Conservation (phyloP, 2,888 invertebrate species). For the Oscheius sp. region DNA sequence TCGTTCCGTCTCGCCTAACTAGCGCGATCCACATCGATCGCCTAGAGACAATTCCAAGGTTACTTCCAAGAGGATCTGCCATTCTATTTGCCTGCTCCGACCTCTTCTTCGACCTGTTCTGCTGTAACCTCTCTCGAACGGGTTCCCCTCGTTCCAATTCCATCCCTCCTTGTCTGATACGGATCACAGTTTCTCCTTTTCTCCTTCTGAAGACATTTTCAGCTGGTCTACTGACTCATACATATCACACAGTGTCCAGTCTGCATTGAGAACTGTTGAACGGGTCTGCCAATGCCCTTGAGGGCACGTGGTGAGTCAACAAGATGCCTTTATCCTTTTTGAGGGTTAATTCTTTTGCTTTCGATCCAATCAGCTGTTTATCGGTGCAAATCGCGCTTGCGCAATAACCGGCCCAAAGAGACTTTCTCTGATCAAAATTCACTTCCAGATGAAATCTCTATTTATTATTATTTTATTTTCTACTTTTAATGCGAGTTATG, state of each 20-base stretch:
- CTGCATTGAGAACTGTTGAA: conserved; percentile 12
- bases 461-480: conserved; percentile 31
- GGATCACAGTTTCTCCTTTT: background rate
- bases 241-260: background rate
- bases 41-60: background rate
- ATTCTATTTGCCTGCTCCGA: background rate
- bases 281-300: conserved; percentile 32
- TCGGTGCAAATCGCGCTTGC: background rate
- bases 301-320: conserved; percentile 28
- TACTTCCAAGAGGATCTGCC: background rate
- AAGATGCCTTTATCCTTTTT: background rate
- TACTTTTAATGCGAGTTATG: background rate
- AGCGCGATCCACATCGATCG: conserved; percentile 9
- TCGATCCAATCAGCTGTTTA: background rate
- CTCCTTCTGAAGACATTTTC: conserved; percentile 4
- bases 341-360: background rate
- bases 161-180: background rate
- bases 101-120: background rate
- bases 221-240: conserved; percentile 15
- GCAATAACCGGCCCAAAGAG: conserved; percentile 26
- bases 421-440: no score
- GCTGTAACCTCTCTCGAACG: background rate
- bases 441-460: conserved; percentile 35
- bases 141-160: background rate
- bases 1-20: conserved; percentile 6